These are phyloP conservation scores for Drosophila ochracea DNA, from an alignment of 2,888 invertebrate species.

Conservation along the genomic window DNA sequence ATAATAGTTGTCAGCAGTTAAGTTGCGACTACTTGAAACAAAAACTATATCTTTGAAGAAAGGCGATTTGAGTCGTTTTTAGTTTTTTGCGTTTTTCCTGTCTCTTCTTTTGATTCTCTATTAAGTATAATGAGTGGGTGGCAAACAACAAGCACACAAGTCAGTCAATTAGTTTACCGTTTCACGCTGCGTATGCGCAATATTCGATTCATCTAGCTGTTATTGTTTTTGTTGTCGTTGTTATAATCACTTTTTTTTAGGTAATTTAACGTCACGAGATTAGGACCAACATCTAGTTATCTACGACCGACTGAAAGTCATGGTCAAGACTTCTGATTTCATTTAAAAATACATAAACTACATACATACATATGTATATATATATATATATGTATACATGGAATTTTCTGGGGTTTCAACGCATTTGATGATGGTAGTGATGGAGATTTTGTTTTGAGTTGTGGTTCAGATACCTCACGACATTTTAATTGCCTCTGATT, in stretches of 20 bases:
- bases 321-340: slow-evolving; percentile 48
- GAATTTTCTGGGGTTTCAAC: slow-evolving; percentile 10
- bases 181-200: slow-evolving; percentile 53
- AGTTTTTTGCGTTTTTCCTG: background rate
- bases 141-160: background rate
- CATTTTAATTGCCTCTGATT: slow-evolving; percentile 68
- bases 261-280: slow-evolving; percentile 30
- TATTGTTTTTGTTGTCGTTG: background rate
- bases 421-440: background rate
- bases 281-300: slow-evolving; percentile 33
- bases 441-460: slow-evolving; percentile 2
- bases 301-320: slow-evolving; percentile 45
- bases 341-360: slow-evolving; percentile 2
- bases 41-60: background rate
- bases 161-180: slow-evolving; percentile 26
- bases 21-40: background rate
- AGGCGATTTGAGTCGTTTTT: background rate
- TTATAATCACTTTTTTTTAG: slow-evolving; percentile 17
- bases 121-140: slow-evolving; percentile 33
- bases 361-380: background rate
- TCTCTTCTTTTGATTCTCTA: background rate
- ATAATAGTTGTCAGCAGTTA: background rate
- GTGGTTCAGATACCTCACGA: slow-evolving; percentile 12
- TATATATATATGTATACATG: background rate
- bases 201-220: slow-evolving; percentile 20